Base-by-base conservation (phyloP, 2,888 invertebrate species). In the Cyaniris semiargus region DNA sequence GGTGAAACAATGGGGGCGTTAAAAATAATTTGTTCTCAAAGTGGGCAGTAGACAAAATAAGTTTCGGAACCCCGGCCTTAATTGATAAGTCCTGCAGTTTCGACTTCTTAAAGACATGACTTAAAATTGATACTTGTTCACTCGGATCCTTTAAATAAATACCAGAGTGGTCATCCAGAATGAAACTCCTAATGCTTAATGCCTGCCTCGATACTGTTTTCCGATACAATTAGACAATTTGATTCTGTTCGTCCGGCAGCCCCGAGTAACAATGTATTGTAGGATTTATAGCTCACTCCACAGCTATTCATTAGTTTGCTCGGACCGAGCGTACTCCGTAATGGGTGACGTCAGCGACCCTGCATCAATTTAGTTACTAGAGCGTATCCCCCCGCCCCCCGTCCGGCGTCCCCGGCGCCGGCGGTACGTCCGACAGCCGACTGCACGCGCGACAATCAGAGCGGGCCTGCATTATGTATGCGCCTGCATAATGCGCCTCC, bases 301-400 rank as follows among this genome's bases (percentile, higher is more conserved):
- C 72, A 0, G 6, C 71, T 44, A 71, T 21, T 38, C 15, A 44
- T 44, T 15, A 44, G 10, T 4, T 38, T 10, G 38, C 34, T 34
- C 38, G 71, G 10, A 1, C 71, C 38, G n/a, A 21, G 21, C 60
- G 66, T 66, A 66, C 72, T 72, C 48, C 23, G 72, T 48, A 48
- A 44, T 15, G 72, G 48, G 21, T 72, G 72, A 72, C 72, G 72
- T 72, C 72, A 72, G 72, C 72, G 72, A 72, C 72, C 72, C 72
- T 72, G 72, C 72, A 72, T 72, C 72, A 72, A 27, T 72, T 6
- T 72, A 44, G 44, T 72, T 72, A 72, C 72, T 72, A 48, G 72
- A 72, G 44, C 44, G 44, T 44, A 23, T 23, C 21, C 23, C 72
- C 10, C 21, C n/a, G 4, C 71, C 3, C n/a, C 71, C 38, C n/a